These are phyloP conservation scores for Balearica regulorum DNA, from an alignment of 2,797 vertebrate genomes.

Conservation along the genomic window DNA sequence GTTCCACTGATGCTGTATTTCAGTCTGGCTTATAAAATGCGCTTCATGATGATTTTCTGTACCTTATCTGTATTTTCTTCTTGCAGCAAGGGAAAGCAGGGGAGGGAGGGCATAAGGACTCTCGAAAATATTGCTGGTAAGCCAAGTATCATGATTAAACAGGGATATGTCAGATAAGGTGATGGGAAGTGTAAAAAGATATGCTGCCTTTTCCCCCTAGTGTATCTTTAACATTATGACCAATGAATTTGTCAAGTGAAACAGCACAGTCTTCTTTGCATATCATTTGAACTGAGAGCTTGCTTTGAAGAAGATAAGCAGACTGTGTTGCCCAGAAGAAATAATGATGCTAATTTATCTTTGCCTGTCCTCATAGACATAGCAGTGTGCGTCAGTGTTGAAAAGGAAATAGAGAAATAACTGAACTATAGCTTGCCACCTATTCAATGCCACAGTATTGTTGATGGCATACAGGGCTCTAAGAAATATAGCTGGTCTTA, in stretches of 20 bases:
- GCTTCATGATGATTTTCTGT: not conserved
- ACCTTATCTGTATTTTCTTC: conserved; percentile 32
- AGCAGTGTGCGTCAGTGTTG: not conserved
- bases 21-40: not conserved
- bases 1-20: not conserved
- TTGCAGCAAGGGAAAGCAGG: not conserved
- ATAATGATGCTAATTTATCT: conserved; percentile 71
- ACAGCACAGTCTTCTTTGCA: conserved; percentile 55
- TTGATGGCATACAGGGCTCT: not conserved
- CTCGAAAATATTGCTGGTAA: conserved; percentile 17
- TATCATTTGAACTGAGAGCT: conserved; percentile 66
- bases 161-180: conserved; percentile 50
- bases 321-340: conserved; percentile 55
- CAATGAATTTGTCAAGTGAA: conserved; percentile 70
- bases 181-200: conserved; percentile 60
- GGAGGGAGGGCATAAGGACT: conserved; percentile 2
- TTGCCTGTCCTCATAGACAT: conserved; percentile 34
- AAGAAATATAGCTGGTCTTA: not conserved
- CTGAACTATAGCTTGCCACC: not conserved
- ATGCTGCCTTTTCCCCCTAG: conserved; percentile 24
- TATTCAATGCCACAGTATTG: not conserved
- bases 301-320: conserved; percentile 68
- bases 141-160: conserved; percentile 47
- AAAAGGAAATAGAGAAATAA: conserved; percentile 59
- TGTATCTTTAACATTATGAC: conserved; percentile 75